Evolutionary conservation across 2,888 invertebrate genomes (phyloP).

Genomic region (Brachyopa scutellaris): DNA sequence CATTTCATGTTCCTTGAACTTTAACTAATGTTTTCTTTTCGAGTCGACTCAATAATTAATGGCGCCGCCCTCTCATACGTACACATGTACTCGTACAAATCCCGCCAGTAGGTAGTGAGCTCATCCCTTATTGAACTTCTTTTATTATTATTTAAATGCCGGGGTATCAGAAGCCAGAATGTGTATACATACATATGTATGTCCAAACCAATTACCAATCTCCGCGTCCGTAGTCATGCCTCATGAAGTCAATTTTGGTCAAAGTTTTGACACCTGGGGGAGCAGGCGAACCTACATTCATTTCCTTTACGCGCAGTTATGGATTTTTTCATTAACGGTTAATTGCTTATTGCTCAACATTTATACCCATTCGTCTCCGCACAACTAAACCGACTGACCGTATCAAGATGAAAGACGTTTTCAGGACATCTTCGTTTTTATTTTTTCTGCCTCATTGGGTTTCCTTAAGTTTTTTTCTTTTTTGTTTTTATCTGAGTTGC

Average conservation of each 20-base stretch:
- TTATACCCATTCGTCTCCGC: not conserved
- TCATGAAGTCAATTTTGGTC: not conserved
- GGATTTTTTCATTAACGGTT: constrained; percentile 40
- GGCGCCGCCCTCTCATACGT: not conserved
- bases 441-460: constrained; percentile 3
- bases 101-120: not conserved
- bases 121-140: not conserved
- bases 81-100: no score
- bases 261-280: constrained; percentile 26
- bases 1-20: not conserved
- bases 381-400: not conserved
- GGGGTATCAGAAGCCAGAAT: no score
- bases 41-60: constrained; percentile 6
- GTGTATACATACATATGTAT: not conserved
- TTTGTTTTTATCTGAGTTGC: constrained; percentile 30
- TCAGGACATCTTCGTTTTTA: not conserved
- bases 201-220: not conserved
- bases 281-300: not conserved
- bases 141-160: not conserved
- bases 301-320: not conserved
- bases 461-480: not conserved
- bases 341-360: constrained; percentile 20
- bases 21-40: constrained; percentile 8
- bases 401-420: not conserved
- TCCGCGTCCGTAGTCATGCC: not conserved